These are phyloP conservation scores for Bellardia bayeri DNA, from an alignment of 2,888 invertebrate genomes.

Conservation along the genomic window DNA sequence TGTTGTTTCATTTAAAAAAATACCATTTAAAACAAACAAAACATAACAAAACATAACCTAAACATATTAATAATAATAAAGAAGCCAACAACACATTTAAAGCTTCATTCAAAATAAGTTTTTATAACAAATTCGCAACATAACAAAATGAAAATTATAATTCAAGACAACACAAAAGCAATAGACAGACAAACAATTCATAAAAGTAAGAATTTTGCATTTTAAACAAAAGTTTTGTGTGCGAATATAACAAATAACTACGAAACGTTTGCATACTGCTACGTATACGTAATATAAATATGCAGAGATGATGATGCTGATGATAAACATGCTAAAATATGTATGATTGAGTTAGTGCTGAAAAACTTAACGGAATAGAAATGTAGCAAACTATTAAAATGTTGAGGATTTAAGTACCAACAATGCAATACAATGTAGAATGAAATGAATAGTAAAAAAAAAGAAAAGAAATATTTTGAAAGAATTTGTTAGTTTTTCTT, in stretches of 20 bases:
- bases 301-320: neutral
- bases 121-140: neutral
- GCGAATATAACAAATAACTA: neutral
- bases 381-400: neutral
- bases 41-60: slow-evolving; percentile 57
- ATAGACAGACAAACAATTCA: slow-evolving; percentile 1
- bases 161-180: neutral
- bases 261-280: neutral
- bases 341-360: neutral
- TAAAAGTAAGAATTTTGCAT: neutral
- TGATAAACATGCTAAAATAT: slow-evolving; percentile 11
- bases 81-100: neutral
- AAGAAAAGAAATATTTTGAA: neutral
- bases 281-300: slow-evolving; percentile 31
- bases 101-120: neutral
- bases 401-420: neutral
- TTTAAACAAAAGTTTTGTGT: neutral
- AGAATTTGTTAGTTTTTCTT: neutral
- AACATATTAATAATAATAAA: slow-evolving; percentile 47
- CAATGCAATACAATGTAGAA: neutral
- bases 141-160: slow-evolving; percentile 4
- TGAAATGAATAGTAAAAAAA: neutral
- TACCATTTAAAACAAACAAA: slow-evolving; percentile 54
- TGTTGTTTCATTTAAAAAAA: neutral
- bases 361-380: neutral